Percentiles rank a stretch among this genome's conserved stretches.
Evolutionary conservation across 2,113 vertebrate genomes (phyloP).

Genomic region (Smithornis capensis): DNA sequence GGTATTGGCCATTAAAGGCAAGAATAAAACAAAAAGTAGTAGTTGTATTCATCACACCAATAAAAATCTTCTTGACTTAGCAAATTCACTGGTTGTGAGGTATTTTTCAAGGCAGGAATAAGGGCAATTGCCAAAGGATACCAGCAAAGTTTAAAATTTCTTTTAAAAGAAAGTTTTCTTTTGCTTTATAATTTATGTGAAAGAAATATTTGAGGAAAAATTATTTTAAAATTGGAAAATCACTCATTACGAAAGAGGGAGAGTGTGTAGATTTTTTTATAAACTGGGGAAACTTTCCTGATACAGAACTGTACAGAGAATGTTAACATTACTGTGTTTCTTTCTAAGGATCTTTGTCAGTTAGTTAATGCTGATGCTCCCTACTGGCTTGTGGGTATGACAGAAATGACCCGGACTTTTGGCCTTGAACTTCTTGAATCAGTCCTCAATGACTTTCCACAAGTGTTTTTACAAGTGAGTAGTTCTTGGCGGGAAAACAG

Average conservation of each 20-base stretch:
- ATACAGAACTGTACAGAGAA: not conserved
- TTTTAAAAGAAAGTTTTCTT: not conserved
- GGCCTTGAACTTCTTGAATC: slow-evolving; percentile 97
- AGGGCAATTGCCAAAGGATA: not conserved
- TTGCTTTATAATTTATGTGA: not conserved
- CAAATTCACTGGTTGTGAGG: not conserved
- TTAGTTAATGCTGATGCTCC: slow-evolving; percentile 97
- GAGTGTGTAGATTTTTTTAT: not conserved
- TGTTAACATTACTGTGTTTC: not conserved
- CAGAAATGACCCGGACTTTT: slow-evolving; percentile 97
- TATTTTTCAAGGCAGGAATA: not conserved
- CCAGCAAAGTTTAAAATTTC: not conserved
- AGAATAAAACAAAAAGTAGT: not conserved
- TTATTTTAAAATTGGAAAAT: not conserved
- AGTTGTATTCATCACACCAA: not conserved
- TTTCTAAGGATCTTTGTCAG: slow-evolving; percentile 91
- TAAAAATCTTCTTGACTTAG: not conserved
- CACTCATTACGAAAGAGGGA: not conserved
- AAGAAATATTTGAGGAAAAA: not conserved
- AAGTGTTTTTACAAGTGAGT: slow-evolving; percentile 91
- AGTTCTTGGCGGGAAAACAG: not conserved
- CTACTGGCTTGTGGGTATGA: slow-evolving; percentile 99
- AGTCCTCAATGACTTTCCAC: slow-evolving; percentile 95
- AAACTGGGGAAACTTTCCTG: not conserved
- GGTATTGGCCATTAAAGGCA: not conserved